phyloP scores from a whole-genome alignment of 2,797 vertebrate genomes.

The Cacajao melanocephalus region DNA sequence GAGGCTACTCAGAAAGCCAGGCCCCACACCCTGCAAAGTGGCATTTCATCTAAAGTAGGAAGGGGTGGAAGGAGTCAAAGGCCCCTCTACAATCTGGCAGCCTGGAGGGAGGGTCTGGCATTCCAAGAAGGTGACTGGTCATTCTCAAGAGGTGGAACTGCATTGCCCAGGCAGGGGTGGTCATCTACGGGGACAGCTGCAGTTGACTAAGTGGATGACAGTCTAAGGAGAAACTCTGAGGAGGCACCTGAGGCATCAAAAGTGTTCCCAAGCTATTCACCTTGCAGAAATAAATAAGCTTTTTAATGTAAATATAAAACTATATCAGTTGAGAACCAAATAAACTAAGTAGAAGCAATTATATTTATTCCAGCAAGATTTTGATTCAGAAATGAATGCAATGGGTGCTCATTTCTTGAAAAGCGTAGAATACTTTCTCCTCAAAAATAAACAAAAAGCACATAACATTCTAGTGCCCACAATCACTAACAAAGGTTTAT shows the following conservation, averaged over 20 bases:
- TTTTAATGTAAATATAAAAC: neutral
- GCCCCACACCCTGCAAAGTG: neutral
- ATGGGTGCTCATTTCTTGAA: neutral
- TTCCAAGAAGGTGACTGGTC: neutral
- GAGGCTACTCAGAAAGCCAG: neutral
- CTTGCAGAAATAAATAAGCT: neutral
- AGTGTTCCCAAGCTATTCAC: neutral
- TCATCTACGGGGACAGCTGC: neutral
- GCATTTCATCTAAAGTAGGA: neutral
- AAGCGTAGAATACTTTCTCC: neutral
- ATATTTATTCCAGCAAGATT: conserved; percentile 26
- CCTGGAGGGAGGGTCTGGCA: neutral
- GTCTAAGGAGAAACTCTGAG: neutral
- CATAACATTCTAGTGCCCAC: neutral
- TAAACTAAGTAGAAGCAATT: neutral
- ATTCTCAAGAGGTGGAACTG: neutral
- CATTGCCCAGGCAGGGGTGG: neutral
- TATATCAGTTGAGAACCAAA: neutral
- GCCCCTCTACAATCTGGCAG: neutral
- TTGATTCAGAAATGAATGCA: conserved; percentile 26
- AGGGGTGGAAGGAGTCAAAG: neutral
- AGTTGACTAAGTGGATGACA: too few species aligned
- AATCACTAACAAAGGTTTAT: conserved; percentile 34
- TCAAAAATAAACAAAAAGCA: neutral
- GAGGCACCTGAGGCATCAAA: neutral